Evolutionary conservation across 2,888 invertebrate species (phyloP).

Genomic region (Agriopis leucophaearia): DNA sequence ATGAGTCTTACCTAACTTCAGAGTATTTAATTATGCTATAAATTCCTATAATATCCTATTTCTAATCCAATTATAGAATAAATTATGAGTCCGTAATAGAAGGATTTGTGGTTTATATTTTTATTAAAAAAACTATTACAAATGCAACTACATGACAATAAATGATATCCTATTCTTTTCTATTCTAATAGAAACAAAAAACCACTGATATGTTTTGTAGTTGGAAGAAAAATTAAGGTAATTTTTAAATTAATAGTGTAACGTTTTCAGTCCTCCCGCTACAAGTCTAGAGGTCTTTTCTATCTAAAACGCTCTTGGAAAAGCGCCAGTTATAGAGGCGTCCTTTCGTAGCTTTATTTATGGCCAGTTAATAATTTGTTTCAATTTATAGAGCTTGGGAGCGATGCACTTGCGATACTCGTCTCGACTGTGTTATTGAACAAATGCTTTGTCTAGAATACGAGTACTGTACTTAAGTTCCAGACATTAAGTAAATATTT

Average conservation of each 20-base stretch:
- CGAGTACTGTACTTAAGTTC: neutral
- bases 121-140: too few relatives aligned
- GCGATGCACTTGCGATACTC: constrained; percentile 33
- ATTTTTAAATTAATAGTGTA: neutral
- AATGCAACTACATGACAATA: too few relatives aligned
- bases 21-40: too few relatives aligned
- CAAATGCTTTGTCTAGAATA: constrained; percentile 7
- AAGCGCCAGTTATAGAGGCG: constrained; percentile 69
- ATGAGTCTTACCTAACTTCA: too few relatives aligned
- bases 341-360: constrained; percentile 75
- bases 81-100: too few relatives aligned
- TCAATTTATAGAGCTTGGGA: constrained; percentile 63
- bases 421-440: constrained; percentile 26
- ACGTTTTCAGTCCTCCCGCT: constrained; percentile 8
- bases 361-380: constrained; percentile 80
- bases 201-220: neutral
- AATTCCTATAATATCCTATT: too few relatives aligned
- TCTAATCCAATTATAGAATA: too few relatives aligned
- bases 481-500: constrained; percentile 1
- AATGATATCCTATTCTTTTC: too few relatives aligned
- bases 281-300: constrained; percentile 58
- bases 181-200: too few relatives aligned
- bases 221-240: neutral
- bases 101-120: too few relatives aligned
- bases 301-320: constrained; percentile 76